A percentile compares a stretch with the other conserved stretches of the same genome.
Evolutionary conservation across 2,888 invertebrate genomes (phyloP).

Genomic region (Morinoia aosen): DNA sequence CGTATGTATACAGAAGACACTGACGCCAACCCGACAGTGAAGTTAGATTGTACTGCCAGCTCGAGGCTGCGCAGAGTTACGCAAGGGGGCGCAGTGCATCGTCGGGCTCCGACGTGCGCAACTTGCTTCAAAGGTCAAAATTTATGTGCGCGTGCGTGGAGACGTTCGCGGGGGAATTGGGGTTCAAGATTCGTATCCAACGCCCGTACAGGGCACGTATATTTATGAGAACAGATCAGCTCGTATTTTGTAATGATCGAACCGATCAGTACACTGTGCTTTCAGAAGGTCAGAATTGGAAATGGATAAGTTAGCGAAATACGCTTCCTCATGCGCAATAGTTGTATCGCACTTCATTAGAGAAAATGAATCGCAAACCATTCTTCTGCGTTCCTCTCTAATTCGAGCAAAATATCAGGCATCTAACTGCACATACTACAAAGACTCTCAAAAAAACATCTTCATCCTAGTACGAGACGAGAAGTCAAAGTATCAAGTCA

Average conservation of each 20-base stretch:
- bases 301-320: background rate
- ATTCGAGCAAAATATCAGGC: background rate
- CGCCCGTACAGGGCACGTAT: background rate
- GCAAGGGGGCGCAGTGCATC: background rate
- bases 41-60: background rate
- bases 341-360: background rate
- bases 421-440: background rate
- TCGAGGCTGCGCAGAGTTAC: background rate
- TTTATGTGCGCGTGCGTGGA: background rate
- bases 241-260: background rate
- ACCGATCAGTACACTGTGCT: background rate
- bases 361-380: background rate
- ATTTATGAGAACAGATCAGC: background rate
- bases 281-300: background rate
- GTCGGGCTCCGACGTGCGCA: background rate
- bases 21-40: background rate
- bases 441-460: background rate
- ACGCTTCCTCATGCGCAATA: background rate
- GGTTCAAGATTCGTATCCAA: background rate
- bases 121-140: background rate
- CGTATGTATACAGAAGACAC: background rate
- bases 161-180: background rate
- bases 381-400: background rate
- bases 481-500: background rate
- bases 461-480: background rate